Percentiles rank a stretch among this genome's conserved stretches.
Evolutionary conservation across 2,888 invertebrate species (phyloP).

Genomic region (Noctuana brunneofusca): DNA sequence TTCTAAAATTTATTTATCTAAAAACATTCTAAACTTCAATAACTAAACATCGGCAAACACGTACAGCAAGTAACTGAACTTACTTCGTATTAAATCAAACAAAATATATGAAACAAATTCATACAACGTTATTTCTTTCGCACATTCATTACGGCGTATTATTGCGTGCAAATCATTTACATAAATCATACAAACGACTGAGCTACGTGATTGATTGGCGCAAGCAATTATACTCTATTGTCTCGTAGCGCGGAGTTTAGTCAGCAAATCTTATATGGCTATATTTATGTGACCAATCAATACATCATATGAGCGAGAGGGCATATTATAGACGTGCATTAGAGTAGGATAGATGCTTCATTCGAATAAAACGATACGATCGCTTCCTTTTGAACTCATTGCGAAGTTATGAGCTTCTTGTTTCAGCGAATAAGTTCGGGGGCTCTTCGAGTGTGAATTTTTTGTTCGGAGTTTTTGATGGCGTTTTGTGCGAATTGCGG

Average conservation of each 20-base stretch:
- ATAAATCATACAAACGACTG: conserved; percentile 15
- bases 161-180: conserved; percentile 8
- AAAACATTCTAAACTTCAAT: no score
- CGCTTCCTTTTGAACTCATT: conserved; percentile 20
- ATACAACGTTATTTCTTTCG: background rate
- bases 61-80: no score
- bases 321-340: background rate
- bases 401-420: conserved; percentile 15
- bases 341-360: conserved; percentile 10
- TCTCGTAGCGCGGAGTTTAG: conserved; percentile 12
- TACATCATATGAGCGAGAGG: conserved; percentile 10
- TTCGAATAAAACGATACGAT: conserved; percentile 16
- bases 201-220: conserved; percentile 6
- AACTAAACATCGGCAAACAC: no score
- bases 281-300: conserved; percentile 18
- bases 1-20: no score
- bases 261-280: conserved; percentile 21
- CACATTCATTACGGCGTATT: conserved; percentile 5
- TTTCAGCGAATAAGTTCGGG: conserved; percentile 18
- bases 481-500: conserved; percentile 1
- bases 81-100: no score
- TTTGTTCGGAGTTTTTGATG: conserved; percentile 18
- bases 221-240: conserved; percentile 21
- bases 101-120: background rate
- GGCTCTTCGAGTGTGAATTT: conserved; percentile 10